These are phyloP conservation scores for Matsumurasca onukii DNA, from an alignment of 1,140 invertebrate species.

Conservation along the genomic window DNA sequence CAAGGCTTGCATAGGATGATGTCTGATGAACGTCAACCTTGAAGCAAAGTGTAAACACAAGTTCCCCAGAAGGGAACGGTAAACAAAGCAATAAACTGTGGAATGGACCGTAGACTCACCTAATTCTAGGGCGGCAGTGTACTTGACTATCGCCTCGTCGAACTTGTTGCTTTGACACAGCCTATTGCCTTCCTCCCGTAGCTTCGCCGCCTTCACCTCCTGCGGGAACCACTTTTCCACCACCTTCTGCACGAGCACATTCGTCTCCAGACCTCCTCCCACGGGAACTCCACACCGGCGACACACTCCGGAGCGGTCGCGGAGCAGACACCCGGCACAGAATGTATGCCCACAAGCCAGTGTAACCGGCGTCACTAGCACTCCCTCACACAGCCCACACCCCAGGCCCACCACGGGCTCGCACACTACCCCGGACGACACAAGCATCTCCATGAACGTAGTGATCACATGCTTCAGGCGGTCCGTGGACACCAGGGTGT, in stretches of 20 bases:
- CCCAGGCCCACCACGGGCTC: constrained; percentile 47
- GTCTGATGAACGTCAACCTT: too few species aligned
- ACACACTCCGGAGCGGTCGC: constrained; percentile 43
- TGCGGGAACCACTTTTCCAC: constrained; percentile 70
- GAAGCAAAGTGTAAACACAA: too few species aligned
- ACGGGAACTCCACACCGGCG: constrained; percentile 42
- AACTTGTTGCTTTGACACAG: constrained; percentile 59
- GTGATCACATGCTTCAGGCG: constrained; percentile 50
- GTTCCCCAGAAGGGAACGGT: too few species aligned
- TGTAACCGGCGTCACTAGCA: constrained; percentile 69
- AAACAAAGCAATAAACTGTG: too few species aligned
- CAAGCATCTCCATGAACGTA: constrained; percentile 49
- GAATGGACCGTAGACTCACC: too few species aligned
- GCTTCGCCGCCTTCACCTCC: constrained; percentile 58
- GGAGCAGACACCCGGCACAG: constrained; percentile 59
- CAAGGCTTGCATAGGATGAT: too few species aligned
- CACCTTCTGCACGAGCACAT: constrained; percentile 63
- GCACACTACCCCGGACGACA: neutral
- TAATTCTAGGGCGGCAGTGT: constrained; percentile 59
- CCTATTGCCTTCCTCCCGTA: constrained; percentile 63
- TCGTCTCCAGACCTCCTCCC: constrained; percentile 47
- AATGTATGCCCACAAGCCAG: constrained; percentile 69
- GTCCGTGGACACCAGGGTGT: constrained; percentile 49
- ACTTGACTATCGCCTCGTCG: constrained; percentile 61
- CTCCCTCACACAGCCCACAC: constrained; percentile 67